Evolutionary conservation across 2,797 vertebrate genomes (phyloP).

Genomic region (Spinibarbus caldwelli): DNA sequence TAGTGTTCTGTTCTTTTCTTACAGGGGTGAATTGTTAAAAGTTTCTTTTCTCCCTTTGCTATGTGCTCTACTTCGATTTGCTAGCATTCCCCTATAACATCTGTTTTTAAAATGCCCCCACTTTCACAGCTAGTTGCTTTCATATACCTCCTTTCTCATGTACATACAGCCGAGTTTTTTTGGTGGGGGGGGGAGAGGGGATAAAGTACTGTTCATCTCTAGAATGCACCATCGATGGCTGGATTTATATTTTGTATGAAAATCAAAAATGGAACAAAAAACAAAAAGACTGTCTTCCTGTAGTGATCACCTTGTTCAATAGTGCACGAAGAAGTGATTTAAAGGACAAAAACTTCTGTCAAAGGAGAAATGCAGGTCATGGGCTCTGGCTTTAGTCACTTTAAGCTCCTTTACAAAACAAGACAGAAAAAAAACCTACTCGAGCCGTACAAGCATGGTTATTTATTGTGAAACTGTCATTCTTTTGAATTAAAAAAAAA

Average conservation of each 20-base stretch:
- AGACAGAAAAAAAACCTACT: slow-evolving; percentile 67
- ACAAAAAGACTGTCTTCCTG: slow-evolving; percentile 66
- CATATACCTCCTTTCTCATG: slow-evolving; percentile 72
- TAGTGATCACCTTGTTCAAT: slow-evolving; percentile 71
- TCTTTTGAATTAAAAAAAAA: slow-evolving; percentile 77
- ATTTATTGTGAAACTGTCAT: slow-evolving; percentile 87
- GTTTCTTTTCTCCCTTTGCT: neutral
- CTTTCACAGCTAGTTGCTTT: slow-evolving; percentile 10
- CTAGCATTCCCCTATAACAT: neutral
- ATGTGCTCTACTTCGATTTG: neutral
- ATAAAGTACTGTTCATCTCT: slow-evolving; percentile 74
- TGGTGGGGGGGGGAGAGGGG: slow-evolving; percentile 59
- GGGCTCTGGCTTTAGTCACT: slow-evolving; percentile 68
- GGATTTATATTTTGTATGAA: slow-evolving; percentile 77
- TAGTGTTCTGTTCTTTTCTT: neutral
- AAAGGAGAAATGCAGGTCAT: slow-evolving; percentile 64
- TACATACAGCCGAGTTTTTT: slow-evolving; percentile 82
- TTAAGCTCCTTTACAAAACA: slow-evolving; percentile 59
- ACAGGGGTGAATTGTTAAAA: neutral
- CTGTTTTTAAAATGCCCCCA: neutral
- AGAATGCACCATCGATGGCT: slow-evolving; percentile 72
- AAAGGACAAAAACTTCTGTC: slow-evolving; percentile 41
- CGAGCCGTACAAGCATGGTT: slow-evolving; percentile 81
- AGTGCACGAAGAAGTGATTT: slow-evolving; percentile 72
- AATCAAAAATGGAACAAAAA: slow-evolving; percentile 61